A percentile compares a stretch with the other conserved stretches of the same genome.
Evolutionary conservation across 2,797 vertebrate species (phyloP).

Genomic region (Lemur catta): DNA sequence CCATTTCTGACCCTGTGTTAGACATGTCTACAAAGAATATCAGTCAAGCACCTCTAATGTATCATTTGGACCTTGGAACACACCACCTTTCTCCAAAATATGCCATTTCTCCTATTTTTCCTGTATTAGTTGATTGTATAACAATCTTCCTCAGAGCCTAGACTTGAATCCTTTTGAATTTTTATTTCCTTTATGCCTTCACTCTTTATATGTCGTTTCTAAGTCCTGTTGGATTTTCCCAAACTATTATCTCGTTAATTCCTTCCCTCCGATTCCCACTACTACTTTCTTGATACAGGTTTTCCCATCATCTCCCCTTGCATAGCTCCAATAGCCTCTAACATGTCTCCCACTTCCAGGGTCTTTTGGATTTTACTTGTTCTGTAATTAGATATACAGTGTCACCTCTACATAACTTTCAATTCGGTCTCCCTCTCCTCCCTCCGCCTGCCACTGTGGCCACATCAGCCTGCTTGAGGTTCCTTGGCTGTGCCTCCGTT

Average conservation of each 20-base stretch:
- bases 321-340: too few species aligned
- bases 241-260: not conserved
- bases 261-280: not conserved
- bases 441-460: not conserved
- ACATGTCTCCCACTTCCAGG: not conserved
- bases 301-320: accelerated
- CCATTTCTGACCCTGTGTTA: not conserved
- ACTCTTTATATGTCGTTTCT: too few species aligned
- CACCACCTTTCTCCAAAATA: not conserved
- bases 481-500: not conserved
- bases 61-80: not conserved
- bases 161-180: too few species aligned
- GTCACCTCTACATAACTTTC: not conserved
- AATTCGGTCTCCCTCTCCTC: accelerated
- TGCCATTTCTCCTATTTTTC: not conserved
- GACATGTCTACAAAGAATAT: not conserved
- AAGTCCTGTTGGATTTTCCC: not conserved
- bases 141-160: not conserved
- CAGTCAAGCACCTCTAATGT: not conserved
- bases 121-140: accelerated
- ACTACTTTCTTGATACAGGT: not conserved
- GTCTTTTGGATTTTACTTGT: not conserved
- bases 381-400: not conserved
- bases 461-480: not conserved
- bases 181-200: not conserved